Evolutionary conservation across 2,797 vertebrate genomes (phyloP), one percentile per base, ranked within the genome.

Genomic region (Liparis tanakae): DNA sequence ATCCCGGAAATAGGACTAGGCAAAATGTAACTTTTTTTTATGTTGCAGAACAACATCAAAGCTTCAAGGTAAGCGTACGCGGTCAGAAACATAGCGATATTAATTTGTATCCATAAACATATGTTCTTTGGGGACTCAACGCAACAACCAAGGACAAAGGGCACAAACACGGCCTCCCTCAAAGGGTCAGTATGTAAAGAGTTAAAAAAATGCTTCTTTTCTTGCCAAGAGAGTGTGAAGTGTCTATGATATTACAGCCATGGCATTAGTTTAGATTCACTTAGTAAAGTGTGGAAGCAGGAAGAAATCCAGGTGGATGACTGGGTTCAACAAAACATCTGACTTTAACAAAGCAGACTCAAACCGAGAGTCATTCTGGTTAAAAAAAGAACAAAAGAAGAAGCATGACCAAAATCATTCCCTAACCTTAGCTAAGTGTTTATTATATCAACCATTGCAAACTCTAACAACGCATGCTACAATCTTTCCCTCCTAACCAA

Each of bases 371-470:
- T 39, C 39, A 5, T 20, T 36, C 5, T 34, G 5, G 4, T 44
- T 43, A 15, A 44, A 44, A 44, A 44, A 44, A 43, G 41, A 36
- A 36, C 3, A 37, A 37, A 41, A 39, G 39, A 39, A 39, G 39
- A 39, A 39, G 39, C 15, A 46, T 14, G 36, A 43, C 46, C 10
- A 0, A 17, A 20, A 44, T 22, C 7, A 3, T 53, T 60, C 46
- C 17, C 34, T n/a, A 14, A 53, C n/a, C 65, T 54, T 54, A 53
- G 53, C 51, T 15, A 25, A 25, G 15, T 50, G 33, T 69, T 50
- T 59, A 30, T 69, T 70, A 33, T 70, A 41, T 34, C 30, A 60
- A 51, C 53, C 36, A n/a, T 41, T 34, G 55, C 22, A 46, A 17
- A 41, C 39, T 41, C 39, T 70, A 41, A 36, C 53, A 41, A 36